Conservation (phyloP, 1,140 invertebrate species). For the Eurosta solidaginis region DNA sequence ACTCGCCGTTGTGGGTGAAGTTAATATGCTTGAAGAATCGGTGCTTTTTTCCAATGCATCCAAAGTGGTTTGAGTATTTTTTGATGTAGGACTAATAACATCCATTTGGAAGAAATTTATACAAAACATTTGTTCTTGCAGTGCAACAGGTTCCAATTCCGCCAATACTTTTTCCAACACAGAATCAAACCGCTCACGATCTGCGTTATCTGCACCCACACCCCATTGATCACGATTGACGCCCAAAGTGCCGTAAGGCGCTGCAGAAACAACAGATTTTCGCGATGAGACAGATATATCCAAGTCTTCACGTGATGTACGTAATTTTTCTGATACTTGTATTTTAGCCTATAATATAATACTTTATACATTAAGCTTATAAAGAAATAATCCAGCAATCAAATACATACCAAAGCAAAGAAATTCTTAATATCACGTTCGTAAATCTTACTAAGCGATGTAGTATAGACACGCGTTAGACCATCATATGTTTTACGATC, state of each 20-base stretch:
- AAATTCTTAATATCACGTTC: slow-evolving; percentile 81
- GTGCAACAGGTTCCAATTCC: slow-evolving; percentile 88
- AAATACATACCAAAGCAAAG: slow-evolving; percentile 67
- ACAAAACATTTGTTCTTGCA: slow-evolving; percentile 95
- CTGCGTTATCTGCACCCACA: slow-evolving; percentile 49
- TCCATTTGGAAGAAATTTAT: slow-evolving; percentile 91
- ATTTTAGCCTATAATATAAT: slow-evolving; percentile 61
- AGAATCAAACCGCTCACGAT: slow-evolving; percentile 59
- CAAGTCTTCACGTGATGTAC: slow-evolving; percentile 53
- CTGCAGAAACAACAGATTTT: slow-evolving; percentile 47
- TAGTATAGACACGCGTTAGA: slow-evolving; percentile 80
- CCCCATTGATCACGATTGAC: slow-evolving; percentile 57
- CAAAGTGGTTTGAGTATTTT: slow-evolving; percentile 66
- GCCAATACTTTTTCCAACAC: slow-evolving; percentile 68
- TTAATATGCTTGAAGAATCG: slow-evolving; percentile 45
- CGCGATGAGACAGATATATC: slow-evolving; percentile 46
- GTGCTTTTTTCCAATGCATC: slow-evolving; percentile 54
- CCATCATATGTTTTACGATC: slow-evolving; percentile 81
- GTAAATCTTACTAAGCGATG: slow-evolving; percentile 80
- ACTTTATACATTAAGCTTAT: background rate
- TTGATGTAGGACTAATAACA: slow-evolving; percentile 62
- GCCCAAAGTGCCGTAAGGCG: slow-evolving; percentile 56
- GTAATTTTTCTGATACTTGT: slow-evolving; percentile 54
- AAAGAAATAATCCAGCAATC: background rate
- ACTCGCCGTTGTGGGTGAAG: slow-evolving; percentile 41